phyloP scores from a whole-genome alignment of 2,113 vertebrate species.

The human region GRCh38 chr9:9349001-9349500 shows the following conservation, averaged over 20 bases:
- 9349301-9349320: neutral
- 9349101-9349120: neutral
- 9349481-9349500: neutral
- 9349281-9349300: neutral
- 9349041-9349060: neutral
- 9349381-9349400: neutral
- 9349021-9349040: neutral
- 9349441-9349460: neutral
- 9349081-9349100: neutral
- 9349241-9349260: neutral
- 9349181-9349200: conserved; percentile 5
- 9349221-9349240: neutral
- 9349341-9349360: accelerated
- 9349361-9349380: neutral
- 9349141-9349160: neutral
- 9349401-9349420: neutral
- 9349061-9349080: neutral
- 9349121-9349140: neutral
- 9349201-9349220: neutral
- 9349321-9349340: neutral
- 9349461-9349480: neutral
- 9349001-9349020: neutral
- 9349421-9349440: neutral
- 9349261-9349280: neutral
- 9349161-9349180: neutral